These are phyloP conservation scores for Myotis daubentonii DNA, from an alignment of 2,797 vertebrate genomes.

Conservation along the genomic window DNA sequence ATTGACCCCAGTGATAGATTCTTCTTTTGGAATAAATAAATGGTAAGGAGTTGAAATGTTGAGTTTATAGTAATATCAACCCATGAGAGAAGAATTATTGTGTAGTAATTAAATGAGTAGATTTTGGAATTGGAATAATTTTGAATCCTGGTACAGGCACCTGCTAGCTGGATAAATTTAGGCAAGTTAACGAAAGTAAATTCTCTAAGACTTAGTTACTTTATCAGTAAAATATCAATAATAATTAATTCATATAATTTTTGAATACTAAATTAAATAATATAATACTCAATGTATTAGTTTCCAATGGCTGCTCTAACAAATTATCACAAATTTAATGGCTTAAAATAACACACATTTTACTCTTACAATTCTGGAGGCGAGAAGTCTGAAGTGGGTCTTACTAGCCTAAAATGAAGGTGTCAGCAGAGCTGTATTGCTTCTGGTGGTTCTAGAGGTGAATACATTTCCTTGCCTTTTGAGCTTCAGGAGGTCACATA, in stretches of 20 bases:
- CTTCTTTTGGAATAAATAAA: neutral
- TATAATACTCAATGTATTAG: neutral
- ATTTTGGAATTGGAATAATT: neutral
- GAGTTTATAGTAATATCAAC: neutral
- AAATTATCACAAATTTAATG: neutral
- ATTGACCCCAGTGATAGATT: neutral
- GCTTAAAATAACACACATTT: neutral
- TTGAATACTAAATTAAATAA: conserved; percentile 11
- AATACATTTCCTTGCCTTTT: neutral
- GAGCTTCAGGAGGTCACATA: neutral
- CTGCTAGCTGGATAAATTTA: neutral
- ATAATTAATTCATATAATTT: neutral
- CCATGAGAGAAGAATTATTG: neutral
- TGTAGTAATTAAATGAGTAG: neutral
- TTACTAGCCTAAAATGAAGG: neutral
- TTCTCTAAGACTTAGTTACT: neutral
- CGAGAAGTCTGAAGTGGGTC: neutral
- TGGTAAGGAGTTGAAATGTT: neutral
- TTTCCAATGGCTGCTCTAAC: neutral
- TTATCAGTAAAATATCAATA: neutral
- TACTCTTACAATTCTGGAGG: neutral
- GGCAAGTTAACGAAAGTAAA: neutral
- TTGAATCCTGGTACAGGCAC: neutral
- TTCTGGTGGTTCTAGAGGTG: neutral
- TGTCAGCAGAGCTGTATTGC: neutral